Base-by-base conservation (phyloP, 2,888 invertebrate genomes). In the Stomorhina lunata region DNA sequence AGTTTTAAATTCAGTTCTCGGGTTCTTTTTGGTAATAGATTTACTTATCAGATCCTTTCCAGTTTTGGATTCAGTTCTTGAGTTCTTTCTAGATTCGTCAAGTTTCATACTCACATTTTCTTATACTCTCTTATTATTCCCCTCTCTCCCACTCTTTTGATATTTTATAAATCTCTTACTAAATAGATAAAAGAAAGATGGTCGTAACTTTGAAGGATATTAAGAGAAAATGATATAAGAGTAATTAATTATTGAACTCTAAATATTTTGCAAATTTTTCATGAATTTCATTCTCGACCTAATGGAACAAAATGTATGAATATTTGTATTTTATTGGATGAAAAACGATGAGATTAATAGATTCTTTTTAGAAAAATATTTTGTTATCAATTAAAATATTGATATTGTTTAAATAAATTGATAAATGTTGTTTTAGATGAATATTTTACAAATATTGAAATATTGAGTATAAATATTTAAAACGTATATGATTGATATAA, bases 261-360 rank as follows among this genome's bases (percentile, higher is more conserved):
- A 84, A 69, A 65, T 61, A 81, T 65, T 84, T 80, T 81, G 81
- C 81, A 80, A 72, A 80, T 82, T 81, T 84, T 81, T 86, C 86
- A 86, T 86, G 86, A 86, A 86, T 86, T 86, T 79, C 82, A 82
- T 79, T 79, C 79, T 40, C 50, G n/a, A 37, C 65, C 43, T 57
- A 53, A 50, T 61, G 40, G 12, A 25, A n/a, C n/a, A n/a, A 34
- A 48, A 65, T 25, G 37, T 66, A 65, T 65, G 61, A 17, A 32
- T 29, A 37, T 53, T 22, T 4, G 27, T 43, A 63, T 72, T 66
- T 22, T 65, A 71, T 10, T 63, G 29, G 48, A 79, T 66, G 66
- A 65, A 37, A 15, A 48, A 57, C 40, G 48, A 79, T 79, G 66
- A 29, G 15, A 37, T 34, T 43, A 50, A n/a, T 12, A 59, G 2